Percentiles rank a stretch among this genome's conserved stretches.
These are phyloP conservation scores for Abramis brama DNA, from an alignment of 2,113 vertebrate species.

Conservation along the genomic window DNA sequence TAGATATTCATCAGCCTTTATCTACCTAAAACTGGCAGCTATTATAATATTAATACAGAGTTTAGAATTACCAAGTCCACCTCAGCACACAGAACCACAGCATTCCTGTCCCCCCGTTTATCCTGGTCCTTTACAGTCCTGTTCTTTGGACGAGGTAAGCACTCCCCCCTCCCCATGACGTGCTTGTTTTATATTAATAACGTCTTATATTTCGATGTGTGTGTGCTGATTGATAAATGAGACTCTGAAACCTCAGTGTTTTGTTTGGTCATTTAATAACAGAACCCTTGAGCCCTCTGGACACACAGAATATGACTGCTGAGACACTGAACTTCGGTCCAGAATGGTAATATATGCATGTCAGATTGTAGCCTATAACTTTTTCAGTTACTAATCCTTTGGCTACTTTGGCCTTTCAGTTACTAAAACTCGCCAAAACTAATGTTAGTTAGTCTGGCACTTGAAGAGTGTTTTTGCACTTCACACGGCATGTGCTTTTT, in stretches of 20 bases:
- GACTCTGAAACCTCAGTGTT: not conserved
- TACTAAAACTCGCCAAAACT: not conserved
- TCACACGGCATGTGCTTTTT: not conserved
- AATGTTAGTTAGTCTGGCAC: not conserved
- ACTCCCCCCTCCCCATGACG: not conserved
- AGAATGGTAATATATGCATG: slow-evolving; percentile 73
- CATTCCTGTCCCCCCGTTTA: not conserved
- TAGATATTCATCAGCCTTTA: slow-evolving; percentile 24
- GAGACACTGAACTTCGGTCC: slow-evolving; percentile 84
- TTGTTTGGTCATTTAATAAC: not conserved
- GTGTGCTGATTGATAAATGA: not conserved
- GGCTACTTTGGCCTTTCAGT: too few relatives aligned
- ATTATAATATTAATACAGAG: slow-evolving; percentile 43
- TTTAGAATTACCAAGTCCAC: slow-evolving; percentile 42
- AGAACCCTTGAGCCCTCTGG: slow-evolving; percentile 51
- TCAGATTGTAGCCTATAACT: not conserved
- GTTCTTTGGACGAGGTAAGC: slow-evolving; percentile 57
- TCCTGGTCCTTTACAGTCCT: slow-evolving; percentile 49
- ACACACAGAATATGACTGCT: slow-evolving; percentile 75
- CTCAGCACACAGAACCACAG: slow-evolving; percentile 47
- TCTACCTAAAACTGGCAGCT: slow-evolving; percentile 61
- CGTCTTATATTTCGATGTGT: not conserved
- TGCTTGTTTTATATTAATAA: not conserved
- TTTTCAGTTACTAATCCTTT: not conserved
- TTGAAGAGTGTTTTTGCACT: too few relatives aligned